Evolutionary conservation across 2,888 invertebrate genomes (phyloP).

Genomic region (Dynastes tityus): DNA sequence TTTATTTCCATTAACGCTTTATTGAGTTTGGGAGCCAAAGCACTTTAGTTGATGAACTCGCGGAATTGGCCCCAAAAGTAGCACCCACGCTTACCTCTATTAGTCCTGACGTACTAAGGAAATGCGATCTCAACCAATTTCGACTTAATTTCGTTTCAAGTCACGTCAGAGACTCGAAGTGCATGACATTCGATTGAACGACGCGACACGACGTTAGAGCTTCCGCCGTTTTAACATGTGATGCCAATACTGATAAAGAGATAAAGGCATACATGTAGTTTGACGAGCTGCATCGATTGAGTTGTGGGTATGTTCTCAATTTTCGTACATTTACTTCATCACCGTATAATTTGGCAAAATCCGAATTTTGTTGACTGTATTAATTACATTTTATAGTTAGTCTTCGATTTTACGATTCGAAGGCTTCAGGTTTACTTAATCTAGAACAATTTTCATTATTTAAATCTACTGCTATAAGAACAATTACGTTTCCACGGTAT

Average conservation of each 20-base stretch:
- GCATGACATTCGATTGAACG: background rate
- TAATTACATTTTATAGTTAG: too few species aligned
- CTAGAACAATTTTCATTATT: too few species aligned
- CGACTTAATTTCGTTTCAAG: slow-evolving; percentile 11
- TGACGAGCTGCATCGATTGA: too few species aligned
- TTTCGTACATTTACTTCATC: too few species aligned
- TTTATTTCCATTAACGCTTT: slow-evolving; percentile 37
- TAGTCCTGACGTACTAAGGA: slow-evolving; percentile 12
- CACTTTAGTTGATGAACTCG: slow-evolving; percentile 36
- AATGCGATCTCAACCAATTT: slow-evolving; percentile 23
- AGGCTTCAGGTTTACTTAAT: too few species aligned
- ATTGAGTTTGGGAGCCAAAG: slow-evolving; percentile 1
- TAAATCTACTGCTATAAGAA: too few species aligned
- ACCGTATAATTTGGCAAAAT: too few species aligned
- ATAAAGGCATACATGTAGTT: too few species aligned
- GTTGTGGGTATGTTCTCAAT: background rate
- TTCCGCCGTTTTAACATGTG: background rate
- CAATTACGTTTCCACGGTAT: too few species aligned
- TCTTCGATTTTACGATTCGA: too few species aligned
- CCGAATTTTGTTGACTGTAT: too few species aligned
- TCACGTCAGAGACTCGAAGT: background rate
- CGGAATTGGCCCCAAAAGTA: slow-evolving; percentile 29
- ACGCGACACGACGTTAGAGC: background rate
- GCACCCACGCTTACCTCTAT: background rate
- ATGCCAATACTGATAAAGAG: background rate